Percentiles rank a stretch among this genome's conserved stretches.
These are phyloP conservation scores for Halesus radiatus DNA, from an alignment of 1,140 invertebrate species.

Conservation along the genomic window DNA sequence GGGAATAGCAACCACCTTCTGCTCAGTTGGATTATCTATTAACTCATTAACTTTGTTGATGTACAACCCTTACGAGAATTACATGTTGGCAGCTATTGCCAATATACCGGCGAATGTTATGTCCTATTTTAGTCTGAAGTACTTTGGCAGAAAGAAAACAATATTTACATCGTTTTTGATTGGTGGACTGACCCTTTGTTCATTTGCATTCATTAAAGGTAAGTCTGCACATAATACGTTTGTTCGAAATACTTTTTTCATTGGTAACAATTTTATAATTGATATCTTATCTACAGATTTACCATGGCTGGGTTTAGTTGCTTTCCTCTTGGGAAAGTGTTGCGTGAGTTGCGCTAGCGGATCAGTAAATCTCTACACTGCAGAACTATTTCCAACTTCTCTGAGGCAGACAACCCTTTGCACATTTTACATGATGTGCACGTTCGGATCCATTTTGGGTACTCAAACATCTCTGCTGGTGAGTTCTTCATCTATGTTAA, in stretches of 20 bases:
- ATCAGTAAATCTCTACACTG: constrained; percentile 75
- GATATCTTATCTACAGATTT: not conserved
- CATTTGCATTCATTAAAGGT: constrained; percentile 47
- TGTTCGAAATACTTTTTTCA: no score
- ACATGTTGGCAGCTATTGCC: constrained; percentile 77
- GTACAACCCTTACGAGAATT: constrained; percentile 81
- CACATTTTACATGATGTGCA: constrained; percentile 77
- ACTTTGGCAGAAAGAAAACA: constrained; percentile 75
- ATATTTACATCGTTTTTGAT: constrained; percentile 72
- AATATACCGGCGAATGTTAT: constrained; percentile 80
- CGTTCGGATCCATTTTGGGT: constrained; percentile 78
- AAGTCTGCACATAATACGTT: not conserved
- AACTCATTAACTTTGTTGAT: constrained; percentile 79
- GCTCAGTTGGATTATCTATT: constrained; percentile 86
- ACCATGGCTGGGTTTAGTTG: not conserved
- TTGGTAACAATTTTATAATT: no score
- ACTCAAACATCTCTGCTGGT: constrained; percentile 77
- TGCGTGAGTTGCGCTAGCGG: constrained; percentile 75
- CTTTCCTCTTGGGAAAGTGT: constrained; percentile 78
- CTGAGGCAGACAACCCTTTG: constrained; percentile 74
- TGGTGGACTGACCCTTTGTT: constrained; percentile 67
- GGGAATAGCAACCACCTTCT: constrained; percentile 81
- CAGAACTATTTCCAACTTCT: constrained; percentile 78
- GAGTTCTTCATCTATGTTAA: constrained; percentile 52
- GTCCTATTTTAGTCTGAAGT: constrained; percentile 74